Evolutionary conservation across 2,797 vertebrate species (phyloP), one percentile per base, ranked within the genome.

Genomic region (Gorsachius magnificus): DNA sequence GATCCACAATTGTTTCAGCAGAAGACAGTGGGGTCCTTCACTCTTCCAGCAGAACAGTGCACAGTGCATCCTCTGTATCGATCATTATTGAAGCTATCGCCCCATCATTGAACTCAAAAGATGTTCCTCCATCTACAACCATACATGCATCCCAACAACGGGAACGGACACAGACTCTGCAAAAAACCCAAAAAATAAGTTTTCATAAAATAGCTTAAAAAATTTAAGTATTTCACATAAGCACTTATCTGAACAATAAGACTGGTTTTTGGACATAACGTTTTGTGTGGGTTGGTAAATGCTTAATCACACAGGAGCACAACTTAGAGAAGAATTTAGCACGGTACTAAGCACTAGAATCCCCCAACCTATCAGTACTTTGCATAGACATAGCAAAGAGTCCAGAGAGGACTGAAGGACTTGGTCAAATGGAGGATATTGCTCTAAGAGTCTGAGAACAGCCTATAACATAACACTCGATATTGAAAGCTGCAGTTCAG

Each of bases 71-170:
- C 58, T 99, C 99, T 50, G 98, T 98, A 24, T 98, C 98, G 91
- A 99, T 98, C 96, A 97, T 95, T 97, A 99, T 98, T 0, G 99
- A 99, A 46, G 99, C 99, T 68, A 99, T 98, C 26, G 99, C 99
- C 22, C 99, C 99, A 25, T 99, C 99, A n/a, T 99, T 99, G 95
- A 99, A 99, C 95, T 99, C 99, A 45, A 99, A 99, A 13, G 99
- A 99, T 10, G 99, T 99, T 87, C 99, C 99, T 35, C 99, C 99
- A 68, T 99, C 99, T 22, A 99, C 98, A 96, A 99, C 99, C 99
- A 99, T 99, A 94, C 99, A 99, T 14, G 99, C 99, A 51, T 99
- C 99, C 99, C 99, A 99, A 74, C 99, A 99, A 11, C 99, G 98
- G 3, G 99, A 99, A 38, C 99, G 99, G 21, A 99, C 99, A 36